These are phyloP conservation scores for Ateles fusciceps DNA, from an alignment of 2,797 vertebrate genomes.

Conservation along the genomic window DNA sequence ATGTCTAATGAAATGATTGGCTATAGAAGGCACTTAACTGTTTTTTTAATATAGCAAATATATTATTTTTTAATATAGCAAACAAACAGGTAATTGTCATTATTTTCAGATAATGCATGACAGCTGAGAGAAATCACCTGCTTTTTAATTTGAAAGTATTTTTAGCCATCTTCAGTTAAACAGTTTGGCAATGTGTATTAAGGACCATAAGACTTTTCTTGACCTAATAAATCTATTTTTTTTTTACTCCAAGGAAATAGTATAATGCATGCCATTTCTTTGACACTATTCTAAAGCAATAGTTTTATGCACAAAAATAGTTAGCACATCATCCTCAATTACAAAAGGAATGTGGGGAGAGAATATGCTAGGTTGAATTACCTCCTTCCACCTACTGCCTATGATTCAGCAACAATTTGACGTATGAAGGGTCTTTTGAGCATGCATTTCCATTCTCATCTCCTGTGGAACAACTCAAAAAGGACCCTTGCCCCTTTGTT, in stretches of 20 bases:
- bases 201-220: not conserved
- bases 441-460: constrained; percentile 33
- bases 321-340: not conserved
- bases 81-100: not conserved
- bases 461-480: constrained; percentile 10
- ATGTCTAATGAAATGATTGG: not conserved
- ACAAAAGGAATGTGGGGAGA: not conserved
- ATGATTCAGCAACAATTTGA: constrained; percentile 5
- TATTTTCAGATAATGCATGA: not conserved
- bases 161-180: constrained; percentile 21
- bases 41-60: not conserved
- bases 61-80: too few species aligned
- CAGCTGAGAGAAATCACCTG: not conserved
- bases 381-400: not conserved
- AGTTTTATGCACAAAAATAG: not conserved
- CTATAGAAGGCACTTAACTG: not conserved
- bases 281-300: constrained; percentile 9
- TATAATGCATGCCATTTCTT: constrained; percentile 7
- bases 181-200: not conserved
- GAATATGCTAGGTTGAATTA: not conserved
- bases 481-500: constrained; percentile 63
- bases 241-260: constrained; percentile 20
- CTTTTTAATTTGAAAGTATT: not conserved
- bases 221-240: constrained; percentile 18
- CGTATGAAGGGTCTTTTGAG: not conserved